Evolutionary conservation across 2,888 invertebrate species (phyloP).

Genomic region (Pharmacophagus antenor): DNA sequence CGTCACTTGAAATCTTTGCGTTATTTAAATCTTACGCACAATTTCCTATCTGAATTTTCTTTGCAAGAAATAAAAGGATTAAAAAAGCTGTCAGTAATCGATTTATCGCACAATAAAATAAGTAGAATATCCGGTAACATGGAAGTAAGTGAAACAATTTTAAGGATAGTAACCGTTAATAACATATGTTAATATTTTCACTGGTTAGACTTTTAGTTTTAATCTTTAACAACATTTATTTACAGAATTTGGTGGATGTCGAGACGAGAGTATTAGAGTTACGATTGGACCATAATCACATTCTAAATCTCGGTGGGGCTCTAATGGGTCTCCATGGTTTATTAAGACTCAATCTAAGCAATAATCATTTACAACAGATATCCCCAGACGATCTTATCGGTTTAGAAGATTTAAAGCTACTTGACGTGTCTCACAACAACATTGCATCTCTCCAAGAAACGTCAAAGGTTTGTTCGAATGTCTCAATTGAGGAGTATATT

Average conservation of each 20-base stretch:
- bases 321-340: conserved; percentile 88
- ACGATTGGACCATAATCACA: conserved; percentile 86
- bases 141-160: conserved; percentile 73
- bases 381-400: conserved; percentile 89
- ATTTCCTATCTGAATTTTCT: conserved; percentile 88
- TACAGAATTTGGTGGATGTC: conserved; percentile 88
- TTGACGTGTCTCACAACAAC: conserved; percentile 90
- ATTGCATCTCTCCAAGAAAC: conserved; percentile 89
- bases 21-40: conserved; percentile 88
- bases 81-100: conserved; percentile 85
- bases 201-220: not conserved
- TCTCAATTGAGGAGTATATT: conserved; percentile 20
- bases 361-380: conserved; percentile 87
- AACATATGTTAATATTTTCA: not conserved
- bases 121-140: conserved; percentile 83
- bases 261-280: conserved; percentile 87
- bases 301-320: conserved; percentile 86
- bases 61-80: conserved; percentile 89
- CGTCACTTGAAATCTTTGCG: conserved; percentile 84
- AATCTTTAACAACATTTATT: too few relatives aligned
- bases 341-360: conserved; percentile 86
- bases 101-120: conserved; percentile 89
- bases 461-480: conserved; percentile 83
- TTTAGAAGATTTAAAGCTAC: conserved; percentile 85
- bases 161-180: not conserved